These are phyloP conservation scores for Pipa parva DNA, from an alignment of 2,113 vertebrate genomes.

Conservation along the genomic window DNA sequence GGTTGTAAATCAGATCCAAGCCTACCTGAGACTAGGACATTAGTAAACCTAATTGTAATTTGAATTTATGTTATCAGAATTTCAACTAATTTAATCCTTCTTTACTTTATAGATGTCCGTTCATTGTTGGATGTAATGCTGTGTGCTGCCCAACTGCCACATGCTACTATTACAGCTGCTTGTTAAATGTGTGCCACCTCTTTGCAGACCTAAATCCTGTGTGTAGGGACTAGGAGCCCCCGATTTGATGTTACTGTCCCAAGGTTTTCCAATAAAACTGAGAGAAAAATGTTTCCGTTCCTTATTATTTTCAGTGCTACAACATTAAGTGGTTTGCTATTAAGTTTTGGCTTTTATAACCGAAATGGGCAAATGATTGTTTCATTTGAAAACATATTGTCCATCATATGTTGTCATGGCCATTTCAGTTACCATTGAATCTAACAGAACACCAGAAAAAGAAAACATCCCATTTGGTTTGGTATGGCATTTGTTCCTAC, in stretches of 20 bases:
- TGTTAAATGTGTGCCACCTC: slow-evolving; percentile 13
- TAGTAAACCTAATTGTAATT: not conserved
- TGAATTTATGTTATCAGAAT: not conserved
- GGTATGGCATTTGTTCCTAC: no score
- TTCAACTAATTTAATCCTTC: not conserved
- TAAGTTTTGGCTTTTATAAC: no score
- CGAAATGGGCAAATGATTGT: no score
- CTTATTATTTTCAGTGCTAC: not conserved
- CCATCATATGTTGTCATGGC: no score
- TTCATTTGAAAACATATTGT: no score
- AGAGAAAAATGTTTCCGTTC: not conserved
- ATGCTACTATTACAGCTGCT: slow-evolving; percentile 1
- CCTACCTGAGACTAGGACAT: no score
- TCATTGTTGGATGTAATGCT: slow-evolving; percentile 1
- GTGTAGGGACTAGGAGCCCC: not conserved
- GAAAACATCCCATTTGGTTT: no score
- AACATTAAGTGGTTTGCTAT: no score
- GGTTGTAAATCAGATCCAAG: no score
- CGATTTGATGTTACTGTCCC: slow-evolving; percentile 7
- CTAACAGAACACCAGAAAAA: no score
- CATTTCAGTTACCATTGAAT: no score
- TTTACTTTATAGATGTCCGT: not conserved
- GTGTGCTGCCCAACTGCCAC: not conserved
- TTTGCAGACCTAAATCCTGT: not conserved
- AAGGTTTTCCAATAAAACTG: slow-evolving; percentile 34